These are phyloP conservation scores for Darevskia nairensis DNA, from an alignment of 2,797 vertebrate genomes.

Conservation along the genomic window DNA sequence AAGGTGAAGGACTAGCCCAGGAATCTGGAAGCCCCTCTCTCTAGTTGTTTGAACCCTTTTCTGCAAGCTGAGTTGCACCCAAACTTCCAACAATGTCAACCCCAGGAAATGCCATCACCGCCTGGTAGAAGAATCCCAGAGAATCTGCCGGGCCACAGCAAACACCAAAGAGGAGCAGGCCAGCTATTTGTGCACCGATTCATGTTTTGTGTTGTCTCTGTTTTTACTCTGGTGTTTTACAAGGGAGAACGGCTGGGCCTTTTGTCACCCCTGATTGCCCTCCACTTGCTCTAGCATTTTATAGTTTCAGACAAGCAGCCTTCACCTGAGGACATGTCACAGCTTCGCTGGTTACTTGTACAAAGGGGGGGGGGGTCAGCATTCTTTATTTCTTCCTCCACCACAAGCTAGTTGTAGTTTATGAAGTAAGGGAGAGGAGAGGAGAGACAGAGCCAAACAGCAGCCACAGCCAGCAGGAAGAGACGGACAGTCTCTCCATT, in stretches of 20 bases:
- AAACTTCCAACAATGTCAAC: too few species aligned
- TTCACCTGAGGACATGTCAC: conserved; percentile 75
- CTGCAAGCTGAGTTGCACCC: too few species aligned
- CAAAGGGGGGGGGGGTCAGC: conserved; percentile 72
- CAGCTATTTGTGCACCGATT: not conserved
- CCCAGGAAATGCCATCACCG: not conserved
- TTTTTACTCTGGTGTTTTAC: conserved; percentile 7
- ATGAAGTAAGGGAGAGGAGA: conserved; percentile 8
- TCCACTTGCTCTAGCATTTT: conserved; percentile 45
- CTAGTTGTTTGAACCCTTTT: too few species aligned
- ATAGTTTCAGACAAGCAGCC: conserved; percentile 75
- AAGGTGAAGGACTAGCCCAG: too few species aligned
- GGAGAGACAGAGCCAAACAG: not conserved
- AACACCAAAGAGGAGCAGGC: not conserved
- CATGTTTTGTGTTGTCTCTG: not conserved
- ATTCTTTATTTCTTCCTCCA: conserved; percentile 61
- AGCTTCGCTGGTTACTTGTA: conserved; percentile 67
- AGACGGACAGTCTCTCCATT: not conserved
- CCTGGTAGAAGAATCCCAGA: not conserved
- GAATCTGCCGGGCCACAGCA: fast-evolving
- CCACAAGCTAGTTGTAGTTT: conserved; percentile 40
- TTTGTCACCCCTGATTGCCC: conserved; percentile 63
- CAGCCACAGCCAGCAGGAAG: conserved; percentile 1
- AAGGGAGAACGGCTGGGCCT: conserved; percentile 16
- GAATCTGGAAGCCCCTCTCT: too few species aligned